Base-by-base conservation (phyloP, 2,888 invertebrate genomes). In the Macrosiphum euphorbiae region DNA sequence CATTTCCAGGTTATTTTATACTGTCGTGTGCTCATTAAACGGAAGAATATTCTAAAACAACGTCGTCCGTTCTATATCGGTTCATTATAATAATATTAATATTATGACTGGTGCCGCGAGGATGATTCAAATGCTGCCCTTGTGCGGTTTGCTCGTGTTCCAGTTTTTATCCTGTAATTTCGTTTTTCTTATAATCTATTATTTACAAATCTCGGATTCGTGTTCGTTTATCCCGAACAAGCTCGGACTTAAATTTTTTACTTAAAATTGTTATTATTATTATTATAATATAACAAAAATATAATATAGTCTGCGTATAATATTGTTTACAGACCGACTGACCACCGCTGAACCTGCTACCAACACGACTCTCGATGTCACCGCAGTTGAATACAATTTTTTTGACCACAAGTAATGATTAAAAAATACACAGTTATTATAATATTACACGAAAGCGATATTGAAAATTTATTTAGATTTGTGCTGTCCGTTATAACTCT, bases 91-190 rank as follows among this genome's bases (percentile, higher is more conserved):
- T 26, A 26, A 58, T 58, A 58, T 58, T 52, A 7, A 35, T 16
- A 52, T 5, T 28, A n/a, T n/a, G 7, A 1, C 8, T 11, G 28
- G 35, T 3, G 16, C 44, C 11, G 4, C 35, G 1, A 92, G 10
- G 47, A 92, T 58, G 92, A 58, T 35, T 58, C 55, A 11, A 26
- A 24, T 7, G 26, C 78, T 35, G 35, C 20, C 7, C 55, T 47
- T 87, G n/a, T n/a, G 35, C 11, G 11, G 47, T 47, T 44, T n/a
- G 50, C 13, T 85, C 10, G 86, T 13, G 35, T 26, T 92, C n/a
- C 44, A 86, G 24, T 86, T 92, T 61, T 92, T 58, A 85, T 84
- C 13, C 24, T 4, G 91, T 91, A 87, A 61, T 92, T 92, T 13
- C 8, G 1, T 90, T 47, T 52, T n/a, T n/a, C 3, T 44, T 41